These are phyloP conservation scores for Eugnorisma glareosa DNA, from an alignment of 2,888 invertebrate species.

Conservation along the genomic window DNA sequence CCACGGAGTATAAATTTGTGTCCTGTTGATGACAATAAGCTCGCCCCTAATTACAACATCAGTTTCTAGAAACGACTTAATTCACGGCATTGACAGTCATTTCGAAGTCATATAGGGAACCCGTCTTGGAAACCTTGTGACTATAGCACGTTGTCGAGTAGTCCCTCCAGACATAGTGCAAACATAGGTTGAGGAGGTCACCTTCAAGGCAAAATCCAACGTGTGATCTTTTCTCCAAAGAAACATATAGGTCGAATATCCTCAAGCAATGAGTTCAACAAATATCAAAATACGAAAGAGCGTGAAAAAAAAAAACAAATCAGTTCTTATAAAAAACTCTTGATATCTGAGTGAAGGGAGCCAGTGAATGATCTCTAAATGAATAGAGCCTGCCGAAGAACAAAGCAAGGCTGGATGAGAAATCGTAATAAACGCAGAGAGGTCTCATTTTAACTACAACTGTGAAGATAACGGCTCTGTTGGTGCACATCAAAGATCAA, in stretches of 20 bases:
- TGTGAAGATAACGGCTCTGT: slow-evolving; percentile 70
- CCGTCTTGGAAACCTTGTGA: neutral
- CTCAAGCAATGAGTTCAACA: slow-evolving; percentile 26
- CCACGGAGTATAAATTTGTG: too few relatives aligned
- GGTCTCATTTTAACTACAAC: slow-evolving; percentile 75
- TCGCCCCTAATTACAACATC: too few relatives aligned
- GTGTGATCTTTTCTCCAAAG: neutral
- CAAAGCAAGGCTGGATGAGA: slow-evolving; percentile 73
- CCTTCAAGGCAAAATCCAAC: neutral
- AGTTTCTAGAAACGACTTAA: neutral
- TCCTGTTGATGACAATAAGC: too few relatives aligned
- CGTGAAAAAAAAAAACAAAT: slow-evolving; percentile 59
- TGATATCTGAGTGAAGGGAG: slow-evolving; percentile 62
- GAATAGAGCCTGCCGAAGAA: slow-evolving; percentile 72
- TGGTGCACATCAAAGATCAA: slow-evolving; percentile 40
- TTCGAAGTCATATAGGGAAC: too few relatives aligned
- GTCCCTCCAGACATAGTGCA: neutral
- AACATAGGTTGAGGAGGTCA: neutral
- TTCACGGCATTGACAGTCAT: neutral
- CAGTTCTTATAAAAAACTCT: slow-evolving; percentile 64
- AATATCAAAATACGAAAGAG: slow-evolving; percentile 43
- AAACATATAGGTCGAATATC: neutral
- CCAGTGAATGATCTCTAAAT: slow-evolving; percentile 68
- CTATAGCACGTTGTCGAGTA: too few relatives aligned
- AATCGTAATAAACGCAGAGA: slow-evolving; percentile 77